These are phyloP conservation scores for Tauraco hartlaubi DNA, from an alignment of 2,797 vertebrate species.

Conservation along the genomic window DNA sequence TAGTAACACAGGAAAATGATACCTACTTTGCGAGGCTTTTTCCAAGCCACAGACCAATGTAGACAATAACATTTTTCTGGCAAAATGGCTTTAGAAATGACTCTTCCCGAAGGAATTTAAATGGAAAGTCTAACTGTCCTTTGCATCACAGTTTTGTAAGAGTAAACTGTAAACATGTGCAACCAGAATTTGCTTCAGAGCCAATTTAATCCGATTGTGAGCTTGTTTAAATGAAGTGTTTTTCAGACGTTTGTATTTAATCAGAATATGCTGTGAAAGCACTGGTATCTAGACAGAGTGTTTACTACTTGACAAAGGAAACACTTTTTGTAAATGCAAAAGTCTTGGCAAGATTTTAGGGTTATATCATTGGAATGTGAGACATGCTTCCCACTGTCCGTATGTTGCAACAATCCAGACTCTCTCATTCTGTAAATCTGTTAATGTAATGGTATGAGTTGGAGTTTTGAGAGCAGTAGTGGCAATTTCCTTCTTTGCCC, in stretches of 20 bases:
- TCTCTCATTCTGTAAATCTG: not conserved
- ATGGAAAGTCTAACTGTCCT: not conserved
- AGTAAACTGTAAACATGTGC: not conserved
- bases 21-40: not conserved
- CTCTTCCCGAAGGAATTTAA: constrained; percentile 38
- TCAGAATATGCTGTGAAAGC: constrained; percentile 36
- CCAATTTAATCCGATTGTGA: not conserved
- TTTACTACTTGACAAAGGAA: constrained; percentile 55
- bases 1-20: not conserved
- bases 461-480: not conserved
- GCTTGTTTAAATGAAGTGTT: constrained; percentile 41
- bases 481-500: not conserved
- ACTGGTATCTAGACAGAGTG: not conserved
- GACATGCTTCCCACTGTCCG: constrained; percentile 18
- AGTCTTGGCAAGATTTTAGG: constrained; percentile 22
- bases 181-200: constrained; percentile 23
- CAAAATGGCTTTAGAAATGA: not conserved
- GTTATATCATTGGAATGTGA: constrained; percentile 49
- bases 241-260: constrained; percentile 56
- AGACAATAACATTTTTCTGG: not conserved
- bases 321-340: constrained; percentile 12
- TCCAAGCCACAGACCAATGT: not conserved
- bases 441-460: not conserved
- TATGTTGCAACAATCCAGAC: constrained; percentile 14
- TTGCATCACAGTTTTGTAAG: constrained; percentile 5